Evolutionary conservation across 2,888 invertebrate species (phyloP).

Genomic region (Enchytraeus crypticus): DNA sequence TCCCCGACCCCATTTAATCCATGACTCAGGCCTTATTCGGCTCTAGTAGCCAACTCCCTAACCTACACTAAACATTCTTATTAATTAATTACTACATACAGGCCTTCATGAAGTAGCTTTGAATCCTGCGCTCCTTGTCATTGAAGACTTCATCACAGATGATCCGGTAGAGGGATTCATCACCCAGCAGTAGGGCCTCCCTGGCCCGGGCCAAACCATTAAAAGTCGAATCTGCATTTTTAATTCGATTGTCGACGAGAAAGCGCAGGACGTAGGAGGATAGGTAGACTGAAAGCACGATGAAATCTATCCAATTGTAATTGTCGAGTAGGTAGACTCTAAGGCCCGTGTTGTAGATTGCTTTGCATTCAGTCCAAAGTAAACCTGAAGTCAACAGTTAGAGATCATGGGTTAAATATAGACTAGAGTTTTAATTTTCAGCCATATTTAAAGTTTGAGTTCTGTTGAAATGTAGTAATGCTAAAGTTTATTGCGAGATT

Average conservation of each 20-base stretch:
- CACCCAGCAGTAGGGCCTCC: conserved; percentile 26
- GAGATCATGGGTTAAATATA: too few relatives aligned
- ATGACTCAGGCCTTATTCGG: too few relatives aligned
- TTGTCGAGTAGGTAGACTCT: conserved; percentile 44
- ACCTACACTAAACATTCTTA: too few relatives aligned
- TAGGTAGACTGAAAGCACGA: conserved; percentile 46
- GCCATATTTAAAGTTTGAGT: too few relatives aligned
- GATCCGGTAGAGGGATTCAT: conserved; percentile 11
- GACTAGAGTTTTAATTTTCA: too few relatives aligned
- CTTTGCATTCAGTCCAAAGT: conserved; percentile 48
- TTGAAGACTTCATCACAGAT: conserved; percentile 25
- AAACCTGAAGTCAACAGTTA: conserved; percentile 34
- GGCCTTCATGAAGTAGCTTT: conserved; percentile 29
- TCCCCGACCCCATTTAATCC: too few relatives aligned
- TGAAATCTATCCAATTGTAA: conserved; percentile 47
- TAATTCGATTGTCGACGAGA: conserved; percentile 45
- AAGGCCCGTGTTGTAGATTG: conserved; percentile 45
- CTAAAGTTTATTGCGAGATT: too few relatives aligned
- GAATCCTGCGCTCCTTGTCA: conserved; percentile 19
- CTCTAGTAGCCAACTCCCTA: too few relatives aligned
- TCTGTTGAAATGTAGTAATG: too few relatives aligned
- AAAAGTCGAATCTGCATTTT: conserved; percentile 41
- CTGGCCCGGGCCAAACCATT: conserved; percentile 38
- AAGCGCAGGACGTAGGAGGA: conserved; percentile 47
- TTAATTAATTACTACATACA: conserved; percentile 27